These are phyloP conservation scores for Bos indicus DNA, from an alignment of 2,113 vertebrate species.

Conservation along the genomic window DNA sequence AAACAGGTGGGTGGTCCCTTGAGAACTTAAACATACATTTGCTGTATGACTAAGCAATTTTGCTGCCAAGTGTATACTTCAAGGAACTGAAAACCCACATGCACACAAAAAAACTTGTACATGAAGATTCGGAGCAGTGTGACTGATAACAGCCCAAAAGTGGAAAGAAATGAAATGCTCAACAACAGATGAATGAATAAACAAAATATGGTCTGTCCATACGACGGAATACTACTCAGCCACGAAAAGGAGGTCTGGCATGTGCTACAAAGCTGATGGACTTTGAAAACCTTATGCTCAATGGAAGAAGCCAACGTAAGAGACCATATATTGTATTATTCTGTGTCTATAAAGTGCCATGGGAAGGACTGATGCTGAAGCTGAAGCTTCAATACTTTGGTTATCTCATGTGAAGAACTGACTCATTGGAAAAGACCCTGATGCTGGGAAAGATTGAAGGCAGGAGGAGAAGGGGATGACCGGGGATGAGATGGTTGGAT, in stretches of 20 bases:
- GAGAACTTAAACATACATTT: background rate
- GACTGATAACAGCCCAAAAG: background rate
- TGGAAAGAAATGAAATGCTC: background rate
- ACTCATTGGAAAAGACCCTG: background rate
- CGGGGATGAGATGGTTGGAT: background rate
- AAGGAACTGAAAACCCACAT: too few relatives aligned
- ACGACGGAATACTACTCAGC: background rate
- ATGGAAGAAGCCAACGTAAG: background rate
- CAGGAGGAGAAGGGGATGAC: background rate
- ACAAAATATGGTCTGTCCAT: background rate
- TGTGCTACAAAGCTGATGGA: background rate
- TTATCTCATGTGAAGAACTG: background rate
- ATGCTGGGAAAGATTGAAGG: background rate
- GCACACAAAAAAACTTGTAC: background rate
- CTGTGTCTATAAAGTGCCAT: background rate
- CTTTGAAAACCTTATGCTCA: background rate
- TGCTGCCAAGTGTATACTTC: too few relatives aligned
- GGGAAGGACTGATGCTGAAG: background rate
- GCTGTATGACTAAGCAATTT: background rate
- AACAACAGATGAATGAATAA: background rate
- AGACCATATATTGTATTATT: rapidly evolving
- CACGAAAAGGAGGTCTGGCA: background rate
- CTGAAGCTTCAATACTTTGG: background rate
- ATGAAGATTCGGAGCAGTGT: rapidly evolving
- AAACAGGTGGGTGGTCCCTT: background rate